Evolutionary conservation across 2,888 invertebrate genomes (phyloP).

Genomic region (Aspidiotus rigidus): DNA sequence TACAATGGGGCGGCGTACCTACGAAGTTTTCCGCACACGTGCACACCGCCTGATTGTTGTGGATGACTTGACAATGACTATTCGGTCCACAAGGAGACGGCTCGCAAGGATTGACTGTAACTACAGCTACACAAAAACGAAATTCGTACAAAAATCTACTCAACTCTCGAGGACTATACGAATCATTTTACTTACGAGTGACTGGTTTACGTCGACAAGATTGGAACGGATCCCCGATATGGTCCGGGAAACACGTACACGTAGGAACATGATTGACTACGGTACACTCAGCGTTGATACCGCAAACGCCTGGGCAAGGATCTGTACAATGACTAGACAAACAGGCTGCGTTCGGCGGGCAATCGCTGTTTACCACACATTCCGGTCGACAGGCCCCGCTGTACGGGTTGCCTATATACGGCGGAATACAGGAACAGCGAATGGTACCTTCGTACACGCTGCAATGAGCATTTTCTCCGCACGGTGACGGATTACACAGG

Average conservation of each 20-base stretch:
- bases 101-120: constrained; percentile 49
- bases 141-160: neutral
- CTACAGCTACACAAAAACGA: constrained; percentile 40
- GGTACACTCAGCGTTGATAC: constrained; percentile 68
- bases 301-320: constrained; percentile 77
- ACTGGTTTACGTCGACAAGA: constrained; percentile 56
- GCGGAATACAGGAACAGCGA: constrained; percentile 75
- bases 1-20: constrained; percentile 52
- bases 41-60: constrained; percentile 48
- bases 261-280: constrained; percentile 74
- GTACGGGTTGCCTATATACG: constrained; percentile 79
- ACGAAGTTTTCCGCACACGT: constrained; percentile 53
- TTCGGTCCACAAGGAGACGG: constrained; percentile 56
- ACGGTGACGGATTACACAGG: constrained; percentile 69
- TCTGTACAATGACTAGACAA: constrained; percentile 75
- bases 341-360: constrained; percentile 65
- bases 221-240: constrained; percentile 72
- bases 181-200: constrained; percentile 29
- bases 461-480: constrained; percentile 76
- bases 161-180: neutral
- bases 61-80: constrained; percentile 49
- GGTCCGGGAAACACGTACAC: constrained; percentile 67
- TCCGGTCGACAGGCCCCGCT: constrained; percentile 76
- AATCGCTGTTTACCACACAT: constrained; percentile 72
- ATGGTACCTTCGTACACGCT: constrained; percentile 57